A percentile compares a stretch with the other conserved stretches of the same genome.
Evolutionary conservation across 2,113 vertebrate species (phyloP).

Genomic region (Salvelinus sp.): DNA sequence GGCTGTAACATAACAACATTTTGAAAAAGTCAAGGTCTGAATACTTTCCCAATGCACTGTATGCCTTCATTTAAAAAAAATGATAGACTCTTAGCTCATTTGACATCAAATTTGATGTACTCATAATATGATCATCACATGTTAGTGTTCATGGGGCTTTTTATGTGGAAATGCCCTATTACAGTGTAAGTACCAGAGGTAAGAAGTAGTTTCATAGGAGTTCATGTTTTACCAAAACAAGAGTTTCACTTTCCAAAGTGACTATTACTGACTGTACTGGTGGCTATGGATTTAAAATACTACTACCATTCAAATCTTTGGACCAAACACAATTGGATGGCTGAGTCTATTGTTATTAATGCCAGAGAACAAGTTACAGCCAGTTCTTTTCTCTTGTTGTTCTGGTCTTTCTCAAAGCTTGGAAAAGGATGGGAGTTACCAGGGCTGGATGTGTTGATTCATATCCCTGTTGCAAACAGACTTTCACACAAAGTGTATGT

Average conservation of each 20-base stretch:
- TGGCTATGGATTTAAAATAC: background rate
- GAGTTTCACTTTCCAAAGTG: background rate
- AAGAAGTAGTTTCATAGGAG: background rate
- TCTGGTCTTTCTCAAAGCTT: slow-evolving; percentile 25
- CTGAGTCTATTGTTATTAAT: slow-evolving; percentile 6
- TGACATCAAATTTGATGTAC: too few relatives aligned
- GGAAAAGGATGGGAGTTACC: slow-evolving; percentile 5
- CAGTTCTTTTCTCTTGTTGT: slow-evolving; percentile 17
- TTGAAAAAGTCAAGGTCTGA: too few relatives aligned
- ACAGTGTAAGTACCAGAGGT: background rate
- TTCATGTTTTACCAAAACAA: background rate
- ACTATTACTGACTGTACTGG: background rate
- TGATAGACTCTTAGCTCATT: too few relatives aligned
- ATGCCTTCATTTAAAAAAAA: too few relatives aligned
- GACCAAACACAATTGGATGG: background rate
- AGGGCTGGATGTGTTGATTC: slow-evolving; percentile 23
- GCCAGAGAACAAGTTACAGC: slow-evolving; percentile 9
- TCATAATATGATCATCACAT: too few relatives aligned
- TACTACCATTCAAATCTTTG: background rate
- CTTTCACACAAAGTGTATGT: background rate
- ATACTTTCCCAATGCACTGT: too few relatives aligned
- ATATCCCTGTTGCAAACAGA: slow-evolving; percentile 32
- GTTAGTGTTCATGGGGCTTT: too few relatives aligned
- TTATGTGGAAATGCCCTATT: too few relatives aligned
- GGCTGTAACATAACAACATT: too few relatives aligned